These are phyloP conservation scores for Decapterus maruadsi DNA, from an alignment of 2,797 vertebrate species.

Conservation along the genomic window DNA sequence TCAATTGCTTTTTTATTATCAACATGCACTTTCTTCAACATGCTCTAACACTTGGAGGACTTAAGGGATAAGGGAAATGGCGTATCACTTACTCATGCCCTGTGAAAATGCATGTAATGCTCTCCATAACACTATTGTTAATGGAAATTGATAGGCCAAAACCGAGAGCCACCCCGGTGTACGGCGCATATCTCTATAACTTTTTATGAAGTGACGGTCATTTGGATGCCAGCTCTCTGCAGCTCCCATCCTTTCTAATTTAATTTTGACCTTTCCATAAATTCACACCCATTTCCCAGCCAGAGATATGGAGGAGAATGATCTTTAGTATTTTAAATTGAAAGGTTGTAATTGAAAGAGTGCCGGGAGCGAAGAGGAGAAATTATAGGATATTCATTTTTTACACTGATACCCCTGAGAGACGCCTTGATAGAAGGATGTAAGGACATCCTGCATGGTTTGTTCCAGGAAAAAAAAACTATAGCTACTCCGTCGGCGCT, in stretches of 20 bases:
- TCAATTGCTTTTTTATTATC: slow-evolving; percentile 73
- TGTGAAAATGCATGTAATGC: slow-evolving; percentile 75
- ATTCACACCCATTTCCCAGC: slow-evolving; percentile 73
- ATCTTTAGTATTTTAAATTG: slow-evolving; percentile 75
- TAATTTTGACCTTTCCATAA: slow-evolving; percentile 82
- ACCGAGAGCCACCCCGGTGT: slow-evolving; percentile 57
- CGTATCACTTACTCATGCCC: slow-evolving; percentile 74
- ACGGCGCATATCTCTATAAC: slow-evolving; percentile 65
- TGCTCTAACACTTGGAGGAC: slow-evolving; percentile 74
- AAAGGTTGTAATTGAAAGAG: slow-evolving; percentile 81
- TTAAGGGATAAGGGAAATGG: slow-evolving; percentile 75
- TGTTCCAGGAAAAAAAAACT: slow-evolving; percentile 34
- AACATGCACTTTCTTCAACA: slow-evolving; percentile 65
- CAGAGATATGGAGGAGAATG: slow-evolving; percentile 56
- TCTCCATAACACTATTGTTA: slow-evolving; percentile 75
- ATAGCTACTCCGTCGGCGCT: slow-evolving; percentile 1
- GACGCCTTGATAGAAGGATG: slow-evolving; percentile 49
- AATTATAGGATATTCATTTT: slow-evolving; percentile 77
- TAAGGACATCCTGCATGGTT: slow-evolving; percentile 59
- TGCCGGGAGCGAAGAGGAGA: slow-evolving; percentile 58
- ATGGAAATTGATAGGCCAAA: slow-evolving; percentile 69
- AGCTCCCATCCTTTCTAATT: slow-evolving; percentile 72
- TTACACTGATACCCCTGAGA: slow-evolving; percentile 69
- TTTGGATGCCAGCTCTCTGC: slow-evolving; percentile 60
- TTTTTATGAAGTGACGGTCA: slow-evolving; percentile 74